Percentiles rank a stretch among this genome's conserved stretches.
phyloP scores from a whole-genome alignment of 1,140 invertebrate genomes.

The Acromyrmex charruanus region DNA sequence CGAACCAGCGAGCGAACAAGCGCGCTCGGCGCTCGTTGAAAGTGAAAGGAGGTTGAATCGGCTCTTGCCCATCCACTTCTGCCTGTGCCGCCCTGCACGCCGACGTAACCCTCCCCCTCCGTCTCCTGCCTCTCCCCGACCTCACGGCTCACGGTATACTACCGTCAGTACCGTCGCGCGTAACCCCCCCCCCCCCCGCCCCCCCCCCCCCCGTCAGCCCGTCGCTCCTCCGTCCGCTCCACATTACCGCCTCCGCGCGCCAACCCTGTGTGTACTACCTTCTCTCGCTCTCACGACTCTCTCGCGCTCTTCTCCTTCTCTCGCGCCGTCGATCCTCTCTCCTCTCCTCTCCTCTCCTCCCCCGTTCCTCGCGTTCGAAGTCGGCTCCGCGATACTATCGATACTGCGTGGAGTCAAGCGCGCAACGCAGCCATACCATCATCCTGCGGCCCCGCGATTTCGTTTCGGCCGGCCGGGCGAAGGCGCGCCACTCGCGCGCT shows the following conservation, averaged over 20 bases:
- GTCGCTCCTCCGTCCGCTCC: slow-evolving; percentile 55
- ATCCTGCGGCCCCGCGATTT: slow-evolving; percentile 58
- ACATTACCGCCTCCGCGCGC: slow-evolving; percentile 69
- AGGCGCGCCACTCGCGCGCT: slow-evolving; percentile 24
- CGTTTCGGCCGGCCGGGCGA: slow-evolving; percentile 20
- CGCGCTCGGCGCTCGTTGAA: slow-evolving; percentile 83
- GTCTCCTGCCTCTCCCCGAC: slow-evolving; percentile 48
- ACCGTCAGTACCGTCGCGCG: slow-evolving; percentile 24
- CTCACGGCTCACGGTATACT: slow-evolving; percentile 28
- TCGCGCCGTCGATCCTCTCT: not conserved
- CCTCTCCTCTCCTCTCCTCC: not conserved
- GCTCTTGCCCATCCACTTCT: slow-evolving; percentile 82
- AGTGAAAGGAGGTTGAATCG: slow-evolving; percentile 87
- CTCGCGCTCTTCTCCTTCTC: slow-evolving; percentile 36
- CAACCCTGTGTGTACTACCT: slow-evolving; percentile 44
- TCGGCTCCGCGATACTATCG: slow-evolving; percentile 47
- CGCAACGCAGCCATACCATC: slow-evolving; percentile 66
- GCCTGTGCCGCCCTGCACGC: slow-evolving; percentile 60
- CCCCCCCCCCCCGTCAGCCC: not conserved
- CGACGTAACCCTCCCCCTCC: slow-evolving; percentile 36
- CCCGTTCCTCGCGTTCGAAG: not conserved
- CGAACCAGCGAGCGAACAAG: slow-evolving; percentile 61
- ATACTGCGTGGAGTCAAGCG: slow-evolving; percentile 45
- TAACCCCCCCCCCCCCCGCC: too few species aligned
- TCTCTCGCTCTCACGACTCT: slow-evolving; percentile 60